These are phyloP conservation scores for Platycheirus rosarum DNA, from an alignment of 2,888 invertebrate genomes.

Conservation along the genomic window DNA sequence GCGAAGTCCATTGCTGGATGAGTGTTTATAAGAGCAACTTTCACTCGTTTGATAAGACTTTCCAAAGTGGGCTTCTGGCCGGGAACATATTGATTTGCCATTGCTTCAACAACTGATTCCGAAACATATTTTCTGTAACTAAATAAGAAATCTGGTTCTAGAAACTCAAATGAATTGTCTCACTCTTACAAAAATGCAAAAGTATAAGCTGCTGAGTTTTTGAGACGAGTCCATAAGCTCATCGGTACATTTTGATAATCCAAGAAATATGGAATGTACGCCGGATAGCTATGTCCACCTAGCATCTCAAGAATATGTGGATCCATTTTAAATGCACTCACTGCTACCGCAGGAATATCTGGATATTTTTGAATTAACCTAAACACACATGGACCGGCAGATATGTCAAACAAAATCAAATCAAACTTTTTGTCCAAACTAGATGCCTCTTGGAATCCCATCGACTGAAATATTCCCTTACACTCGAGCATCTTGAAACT, in stretches of 20 bases:
- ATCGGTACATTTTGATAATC: slow-evolving; percentile 55
- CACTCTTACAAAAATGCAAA: slow-evolving; percentile 45
- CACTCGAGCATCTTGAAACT: slow-evolving; percentile 58
- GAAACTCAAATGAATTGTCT: no score
- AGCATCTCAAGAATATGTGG: slow-evolving; percentile 54
- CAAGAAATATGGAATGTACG: slow-evolving; percentile 74
- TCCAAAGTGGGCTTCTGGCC: slow-evolving; percentile 47
- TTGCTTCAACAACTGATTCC: slow-evolving; percentile 24
- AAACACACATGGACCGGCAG: slow-evolving; percentile 75
- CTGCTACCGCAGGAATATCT: slow-evolving; percentile 76
- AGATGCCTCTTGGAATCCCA: slow-evolving; percentile 76
- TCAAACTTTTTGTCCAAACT: slow-evolving; percentile 78
- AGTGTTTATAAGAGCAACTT: slow-evolving; percentile 76
- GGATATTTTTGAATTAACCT: slow-evolving; percentile 78
- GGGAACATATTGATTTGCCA: slow-evolving; percentile 40
- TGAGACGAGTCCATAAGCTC: slow-evolving; percentile 67
- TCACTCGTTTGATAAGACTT: slow-evolving; percentile 64
- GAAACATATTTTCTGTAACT: slow-evolving; percentile 48
- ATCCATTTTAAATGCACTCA: slow-evolving; percentile 74
- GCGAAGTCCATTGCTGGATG: slow-evolving; percentile 75
- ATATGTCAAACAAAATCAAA: slow-evolving; percentile 77
- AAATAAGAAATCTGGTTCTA: no score
- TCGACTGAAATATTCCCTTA: slow-evolving; percentile 65
- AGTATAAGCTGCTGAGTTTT: slow-evolving; percentile 54
- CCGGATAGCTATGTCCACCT: slow-evolving; percentile 72